Evolutionary conservation across 2,113 vertebrate species (phyloP).

Genomic region (Strix aluco): DNA sequence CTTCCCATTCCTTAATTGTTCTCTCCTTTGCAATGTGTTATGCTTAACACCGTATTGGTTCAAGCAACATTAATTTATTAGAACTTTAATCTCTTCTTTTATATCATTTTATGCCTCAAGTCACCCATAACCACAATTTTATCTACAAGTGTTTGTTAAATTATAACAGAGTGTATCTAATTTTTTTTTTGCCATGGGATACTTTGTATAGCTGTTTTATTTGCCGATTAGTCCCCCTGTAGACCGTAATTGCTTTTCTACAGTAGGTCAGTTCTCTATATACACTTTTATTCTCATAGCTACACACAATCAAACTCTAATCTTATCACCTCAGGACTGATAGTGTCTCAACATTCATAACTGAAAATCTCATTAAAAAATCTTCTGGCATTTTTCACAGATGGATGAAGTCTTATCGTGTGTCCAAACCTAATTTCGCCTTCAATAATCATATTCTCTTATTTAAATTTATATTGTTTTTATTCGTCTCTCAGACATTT

Average conservation of each 20-base stretch:
- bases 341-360: not conserved
- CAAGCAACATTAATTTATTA: conserved; percentile 49
- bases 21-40: conserved; percentile 2
- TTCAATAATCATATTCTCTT: conserved; percentile 32
- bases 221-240: not conserved
- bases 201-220: not conserved
- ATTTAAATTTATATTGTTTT: conserved; percentile 41
- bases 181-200: not conserved
- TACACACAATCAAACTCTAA: conserved; percentile 38
- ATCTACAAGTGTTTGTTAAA: conserved; percentile 23
- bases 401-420: conserved; percentile 21
- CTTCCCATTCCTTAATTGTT: not conserved
- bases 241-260: conserved; percentile 46
- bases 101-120: conserved; percentile 17
- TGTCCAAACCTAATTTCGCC: conserved; percentile 52
- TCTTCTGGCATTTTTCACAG: conserved; percentile 44
- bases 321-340: conserved; percentile 39
- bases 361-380: conserved; percentile 58
- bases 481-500: conserved; percentile 3
- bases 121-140: conserved; percentile 43
- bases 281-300: not conserved
- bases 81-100: conserved; percentile 30
- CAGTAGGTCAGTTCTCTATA: conserved; percentile 19
- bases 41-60: conserved; percentile 1
- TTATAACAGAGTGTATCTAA: not conserved